Evolutionary conservation across 2,113 vertebrate genomes (phyloP), one percentile per base, ranked within the genome.

Genomic region (Hippocampus abdominalis): DNA sequence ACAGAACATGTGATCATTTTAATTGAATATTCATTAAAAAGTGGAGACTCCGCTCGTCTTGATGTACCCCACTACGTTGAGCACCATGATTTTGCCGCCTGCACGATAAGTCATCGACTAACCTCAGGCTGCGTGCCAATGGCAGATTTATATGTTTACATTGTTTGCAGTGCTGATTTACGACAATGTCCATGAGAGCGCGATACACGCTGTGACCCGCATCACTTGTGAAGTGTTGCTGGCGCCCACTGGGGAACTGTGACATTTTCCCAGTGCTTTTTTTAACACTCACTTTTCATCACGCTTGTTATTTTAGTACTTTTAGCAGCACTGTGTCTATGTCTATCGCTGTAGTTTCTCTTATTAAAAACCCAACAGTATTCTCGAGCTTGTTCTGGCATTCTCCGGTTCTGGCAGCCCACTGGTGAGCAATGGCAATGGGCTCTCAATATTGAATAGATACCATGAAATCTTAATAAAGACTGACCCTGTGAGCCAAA

Each of bases 391-490:
- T 56, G 51, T 32, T 59, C 72, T 65, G 73, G 70, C 13, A n/a
- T 61, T 51, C 29, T 64, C 13, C 13, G 71, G 76, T 80, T 84
- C 80, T 74, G 67, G 72, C 40, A 15, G 74, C 75, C 77, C 72
- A 64, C 76, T 70, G 57, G 76, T 36, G 27, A 79, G 70, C 68
- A 63, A 61, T 76, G 83, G 85, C 81, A 81, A 84, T 77, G 76
- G 79, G 68, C 76, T 68, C 72, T 81, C 82, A 68, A 69, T 86
- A 81, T 60, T 48, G 71, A 83, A 75, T 76, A 77, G 79, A 89
- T 89, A 6, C 86, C 84, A 90, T 86, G 83, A 81, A 81, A 75
- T 76, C 77, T 87, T 88, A 89, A 88, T 89, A 83, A 89, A 89
- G 74, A 74, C 73, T 89, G 84, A 87, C 87, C 84, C 80, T 80